These are phyloP conservation scores for Carettochelys insculpta DNA, from an alignment of 2,113 vertebrate genomes.

Conservation along the genomic window DNA sequence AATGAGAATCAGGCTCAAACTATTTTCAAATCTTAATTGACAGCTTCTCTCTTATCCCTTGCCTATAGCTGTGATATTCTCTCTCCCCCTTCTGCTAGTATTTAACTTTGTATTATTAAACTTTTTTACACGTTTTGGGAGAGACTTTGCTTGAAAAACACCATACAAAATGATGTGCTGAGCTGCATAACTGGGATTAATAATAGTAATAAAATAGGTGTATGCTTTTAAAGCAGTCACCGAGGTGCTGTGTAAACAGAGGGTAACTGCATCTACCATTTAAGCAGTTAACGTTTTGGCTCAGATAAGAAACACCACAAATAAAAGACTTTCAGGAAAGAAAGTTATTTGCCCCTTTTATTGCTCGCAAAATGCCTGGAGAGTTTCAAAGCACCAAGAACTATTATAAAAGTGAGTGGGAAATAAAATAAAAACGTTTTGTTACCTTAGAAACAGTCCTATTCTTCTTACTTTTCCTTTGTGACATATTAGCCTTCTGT, in stretches of 20 bases:
- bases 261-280: background rate
- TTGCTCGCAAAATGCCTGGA: background rate
- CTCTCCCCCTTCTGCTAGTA: background rate
- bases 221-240: background rate
- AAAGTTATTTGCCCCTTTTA: background rate
- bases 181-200: background rate
- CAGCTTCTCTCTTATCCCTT: background rate
- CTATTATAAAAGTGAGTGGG: background rate
- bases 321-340: background rate
- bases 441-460: slow-evolving; percentile 15
- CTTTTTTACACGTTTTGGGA: background rate
- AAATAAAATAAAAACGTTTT: background rate
- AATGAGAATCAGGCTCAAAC: background rate
- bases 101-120: background rate
- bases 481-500: background rate
- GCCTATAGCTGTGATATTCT: background rate
- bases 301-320: background rate
- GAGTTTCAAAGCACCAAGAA: background rate
- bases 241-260: background rate
- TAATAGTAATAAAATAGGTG: background rate
- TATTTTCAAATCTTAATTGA: background rate
- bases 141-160: background rate
- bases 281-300: background rate
- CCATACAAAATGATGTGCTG: background rate
- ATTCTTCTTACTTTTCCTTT: background rate